Evolutionary conservation across 2,888 invertebrate genomes (phyloP).

Genomic region (Camponotus fellah): DNA sequence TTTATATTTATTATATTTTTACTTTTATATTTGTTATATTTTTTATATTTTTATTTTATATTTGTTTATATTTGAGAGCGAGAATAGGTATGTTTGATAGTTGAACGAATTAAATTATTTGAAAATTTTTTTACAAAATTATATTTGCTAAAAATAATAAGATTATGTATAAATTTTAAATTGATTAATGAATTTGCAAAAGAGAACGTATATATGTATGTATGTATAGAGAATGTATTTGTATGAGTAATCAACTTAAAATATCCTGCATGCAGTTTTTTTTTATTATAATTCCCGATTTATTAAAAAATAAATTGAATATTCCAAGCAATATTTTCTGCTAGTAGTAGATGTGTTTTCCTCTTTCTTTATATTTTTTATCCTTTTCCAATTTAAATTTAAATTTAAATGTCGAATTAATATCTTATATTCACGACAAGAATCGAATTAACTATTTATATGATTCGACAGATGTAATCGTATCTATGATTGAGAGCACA

Average conservation of each 20-base stretch:
- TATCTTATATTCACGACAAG: neutral
- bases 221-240: no score
- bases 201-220: neutral
- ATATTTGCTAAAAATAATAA: neutral
- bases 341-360: neutral
- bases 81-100: neutral
- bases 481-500: conserved; percentile 10
- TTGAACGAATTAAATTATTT: neutral
- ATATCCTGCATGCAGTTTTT: neutral
- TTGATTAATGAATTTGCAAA: neutral
- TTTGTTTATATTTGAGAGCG: no score
- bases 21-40: no score
- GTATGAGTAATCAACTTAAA: neutral
- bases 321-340: neutral
- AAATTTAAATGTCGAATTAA: no score
- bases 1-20: no score
- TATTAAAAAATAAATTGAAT: neutral
- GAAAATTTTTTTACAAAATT: neutral
- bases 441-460: neutral
- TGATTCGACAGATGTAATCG: neutral
- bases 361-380: neutral
- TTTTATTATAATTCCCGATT: neutral
- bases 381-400: neutral
- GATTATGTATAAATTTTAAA: neutral
- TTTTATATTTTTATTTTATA: neutral